phyloP scores from a whole-genome alignment of 1,140 invertebrate species.

The Marisa cornuarietis region DNA sequence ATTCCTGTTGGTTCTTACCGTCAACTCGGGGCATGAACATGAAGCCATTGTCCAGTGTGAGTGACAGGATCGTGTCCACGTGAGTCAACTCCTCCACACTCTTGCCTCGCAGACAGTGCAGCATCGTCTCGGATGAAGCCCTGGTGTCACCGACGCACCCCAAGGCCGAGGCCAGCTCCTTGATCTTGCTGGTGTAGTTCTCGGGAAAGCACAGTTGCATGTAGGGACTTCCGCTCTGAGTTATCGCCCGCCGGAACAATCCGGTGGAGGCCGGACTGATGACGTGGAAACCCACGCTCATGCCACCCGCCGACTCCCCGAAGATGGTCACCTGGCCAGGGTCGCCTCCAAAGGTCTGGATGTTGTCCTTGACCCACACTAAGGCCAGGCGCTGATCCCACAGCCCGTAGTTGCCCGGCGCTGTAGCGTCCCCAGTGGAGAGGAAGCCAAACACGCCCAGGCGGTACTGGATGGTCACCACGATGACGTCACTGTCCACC shows the following conservation, averaged over 20 bases:
- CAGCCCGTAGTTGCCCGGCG: constrained; percentile 13
- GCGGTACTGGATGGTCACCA: constrained; percentile 26
- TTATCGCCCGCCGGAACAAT: neutral
- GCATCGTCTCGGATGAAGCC: neutral
- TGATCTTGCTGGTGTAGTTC: constrained; percentile 52
- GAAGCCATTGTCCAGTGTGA: neutral
- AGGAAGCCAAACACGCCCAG: constrained; percentile 22
- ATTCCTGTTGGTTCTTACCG: neutral
- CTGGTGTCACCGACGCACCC: neutral
- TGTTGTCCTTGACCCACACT: constrained; percentile 69
- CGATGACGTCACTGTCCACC: constrained; percentile 9
- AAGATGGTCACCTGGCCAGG: constrained; percentile 46
- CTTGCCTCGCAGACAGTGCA: constrained; percentile 7
- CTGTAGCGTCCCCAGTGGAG: neutral
- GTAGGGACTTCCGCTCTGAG: neutral
- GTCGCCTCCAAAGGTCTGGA: constrained; percentile 49
- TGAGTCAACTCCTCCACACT: neutral
- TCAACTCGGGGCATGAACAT: neutral
- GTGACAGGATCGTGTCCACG: no score
- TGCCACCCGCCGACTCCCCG: constrained; percentile 48
- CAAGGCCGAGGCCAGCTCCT: neutral
- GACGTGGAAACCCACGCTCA: constrained; percentile 7
- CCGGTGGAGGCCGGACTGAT: neutral
- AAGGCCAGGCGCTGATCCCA: constrained; percentile 72
- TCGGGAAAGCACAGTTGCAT: constrained; percentile 44